Conservation (phyloP, 2,888 invertebrate genomes). For the Eurytoma adleriae region DNA sequence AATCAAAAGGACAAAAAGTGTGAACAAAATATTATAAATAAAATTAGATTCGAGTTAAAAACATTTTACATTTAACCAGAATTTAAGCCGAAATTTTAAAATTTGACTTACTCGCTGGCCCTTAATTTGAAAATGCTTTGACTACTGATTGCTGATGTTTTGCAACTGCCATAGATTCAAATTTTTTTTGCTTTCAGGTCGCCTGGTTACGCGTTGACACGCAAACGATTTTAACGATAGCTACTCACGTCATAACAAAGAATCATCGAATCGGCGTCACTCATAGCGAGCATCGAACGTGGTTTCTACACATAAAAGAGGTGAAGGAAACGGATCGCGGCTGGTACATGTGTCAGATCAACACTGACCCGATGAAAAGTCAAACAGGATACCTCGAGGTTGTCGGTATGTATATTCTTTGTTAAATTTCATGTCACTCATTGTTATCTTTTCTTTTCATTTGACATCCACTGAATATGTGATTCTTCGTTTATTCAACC, state of each 20-base stretch:
- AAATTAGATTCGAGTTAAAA: no score
- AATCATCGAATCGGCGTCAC: conserved; percentile 90
- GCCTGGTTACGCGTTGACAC: conserved; percentile 94
- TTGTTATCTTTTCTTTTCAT: no score
- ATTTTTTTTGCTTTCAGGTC: conserved; percentile 79
- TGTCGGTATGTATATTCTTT: conserved; percentile 78
- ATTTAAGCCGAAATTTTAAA: no score
- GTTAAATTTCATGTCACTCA: no score
- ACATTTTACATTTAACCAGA: no score
- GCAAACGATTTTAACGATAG: conserved; percentile 92
- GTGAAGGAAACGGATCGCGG: conserved; percentile 88
- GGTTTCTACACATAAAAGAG: conserved; percentile 89
- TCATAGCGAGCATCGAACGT: conserved; percentile 87
- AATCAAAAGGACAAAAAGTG: no score
- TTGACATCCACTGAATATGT: no score
- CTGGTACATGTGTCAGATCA: conserved; percentile 89
- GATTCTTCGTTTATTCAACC: no score
- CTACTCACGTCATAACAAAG: conserved; percentile 92
- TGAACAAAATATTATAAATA: no score
- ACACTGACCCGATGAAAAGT: conserved; percentile 86
- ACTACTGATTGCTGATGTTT: background rate
- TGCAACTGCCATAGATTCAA: background rate
- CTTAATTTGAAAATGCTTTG: background rate
- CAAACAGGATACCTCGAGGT: conserved; percentile 83
- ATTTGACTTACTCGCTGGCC: no score